Evolutionary conservation across 2,113 vertebrate genomes (phyloP).

Genomic region (Cisticola juncidis): DNA sequence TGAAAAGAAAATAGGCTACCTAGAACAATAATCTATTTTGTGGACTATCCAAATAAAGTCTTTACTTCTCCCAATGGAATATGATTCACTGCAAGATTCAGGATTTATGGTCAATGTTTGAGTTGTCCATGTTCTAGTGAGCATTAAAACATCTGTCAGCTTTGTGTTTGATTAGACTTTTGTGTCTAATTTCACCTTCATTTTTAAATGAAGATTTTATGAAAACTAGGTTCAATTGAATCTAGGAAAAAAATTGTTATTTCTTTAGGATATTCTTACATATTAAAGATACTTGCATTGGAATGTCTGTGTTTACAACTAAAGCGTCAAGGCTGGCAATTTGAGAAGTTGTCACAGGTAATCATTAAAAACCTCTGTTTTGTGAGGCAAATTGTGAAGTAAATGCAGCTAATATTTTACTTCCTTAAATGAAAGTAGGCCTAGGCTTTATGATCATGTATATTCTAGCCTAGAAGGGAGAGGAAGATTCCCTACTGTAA

Average conservation of each 20-base stretch:
- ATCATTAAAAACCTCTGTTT: background rate
- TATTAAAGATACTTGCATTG: background rate
- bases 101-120: background rate
- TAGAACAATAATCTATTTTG: background rate
- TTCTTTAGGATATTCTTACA: background rate
- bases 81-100: background rate
- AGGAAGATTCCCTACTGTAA: conserved; percentile 30
- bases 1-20: background rate
- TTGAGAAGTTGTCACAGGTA: background rate
- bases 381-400: background rate
- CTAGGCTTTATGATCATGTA: conserved; percentile 8
- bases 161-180: background rate
- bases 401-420: conserved; percentile 34
- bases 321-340: background rate
- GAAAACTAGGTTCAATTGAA: background rate
- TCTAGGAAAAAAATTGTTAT: background rate
- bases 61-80: background rate
- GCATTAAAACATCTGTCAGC: background rate
- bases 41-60: background rate
- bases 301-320: background rate
- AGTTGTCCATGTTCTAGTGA: background rate
- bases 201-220: background rate
- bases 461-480: conserved; percentile 6
- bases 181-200: background rate
- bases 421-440: conserved; percentile 31